Base-by-base conservation (phyloP, 2,113 vertebrate species). In the Archocentrus centrarchus region DNA sequence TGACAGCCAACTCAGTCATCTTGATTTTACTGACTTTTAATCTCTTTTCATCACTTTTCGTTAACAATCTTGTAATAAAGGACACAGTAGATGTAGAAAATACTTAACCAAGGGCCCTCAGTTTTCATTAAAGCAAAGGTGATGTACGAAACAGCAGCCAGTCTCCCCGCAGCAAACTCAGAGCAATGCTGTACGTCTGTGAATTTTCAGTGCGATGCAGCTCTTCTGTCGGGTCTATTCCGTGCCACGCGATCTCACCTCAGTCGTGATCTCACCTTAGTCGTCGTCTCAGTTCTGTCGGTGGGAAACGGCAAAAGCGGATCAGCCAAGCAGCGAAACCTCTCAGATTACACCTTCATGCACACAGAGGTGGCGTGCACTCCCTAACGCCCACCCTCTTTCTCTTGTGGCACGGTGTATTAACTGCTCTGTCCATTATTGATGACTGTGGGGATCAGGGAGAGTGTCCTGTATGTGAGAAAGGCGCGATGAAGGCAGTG, bases 401-500 rank as follows among this genome's bases (percentile, higher is more conserved):
- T 73, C 82, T 70, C 53, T 77, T 77, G 80, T 77, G 78, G 80
- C 77, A 6, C 77, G 55, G 79, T 86, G 75, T 85, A 58, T 79
- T 44, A 86, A 79, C 85, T 80, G 77, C 84, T 90, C 77, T 88
- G 89, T 86, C 80, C 68, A 80, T 85, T 80, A 60, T 75, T 83
- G 90, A 86, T 88, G 85, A 91, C 86, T 89, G 75, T 59, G 62
- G 68, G 80, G 75, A 35, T 80, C 66, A 24, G 13, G 66, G 81
- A 77, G 66, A 41, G 66, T 37, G 75, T 89, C 82, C 61, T 39
- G 64, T 80, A 62, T 83, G 27, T 66, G 3, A 35, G 85, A 86
- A 59, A 83, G 91, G 80, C 89, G 66, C 44, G 20, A 66, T 59
- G 86, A 90, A 86, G 90, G 89, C 90, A 91, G 77, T 86, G 89